Base-by-base conservation (phyloP, 2,113 vertebrate species). In the Dipodomys ordii region DNA sequence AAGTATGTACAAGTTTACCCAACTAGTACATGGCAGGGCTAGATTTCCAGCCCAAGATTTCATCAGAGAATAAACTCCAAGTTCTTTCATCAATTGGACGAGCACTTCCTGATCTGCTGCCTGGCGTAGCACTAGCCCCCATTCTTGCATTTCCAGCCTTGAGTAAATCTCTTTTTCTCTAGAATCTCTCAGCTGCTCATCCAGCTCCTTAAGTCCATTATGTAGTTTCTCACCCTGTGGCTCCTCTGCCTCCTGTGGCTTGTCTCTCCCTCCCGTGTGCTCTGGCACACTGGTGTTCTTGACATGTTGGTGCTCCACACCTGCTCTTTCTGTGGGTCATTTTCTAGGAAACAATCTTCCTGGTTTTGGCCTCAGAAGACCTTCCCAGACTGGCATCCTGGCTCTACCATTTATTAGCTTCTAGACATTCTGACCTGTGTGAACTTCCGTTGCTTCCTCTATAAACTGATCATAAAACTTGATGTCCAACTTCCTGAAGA, bases 261-360 rank as follows among this genome's bases (percentile, higher is more conserved):
- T 2, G 1, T 7, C 19, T 15, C 25, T 4, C 46, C 44, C 35
- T 32, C 16, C 53, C 39, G 46, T 39, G 32, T 67, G 28, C 10
- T 73, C 10, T 4, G 19, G 87, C 19, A 25, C 44, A 4, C 0
- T 71, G 71, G 16, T 39, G 20, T 64, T 9, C 73, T 39, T 73
- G 9, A 4, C 1, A 1, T 15, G 44, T 67, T 46, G 2, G 2
- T 6, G 11, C 22, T 15, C 9, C n/a, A 39, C n/a, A 15, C 44
- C 20, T 15, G 2, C 16, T 57, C 39, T n/a, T 15, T 15, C n/a
- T 25, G 5, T 20, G 12, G 44, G 32, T 20, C 30, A 39, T 83
- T 72, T 35, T 60, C 25, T 44, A 35, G 28, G 35, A n/a, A 72
- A 32, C 77, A 13, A 35, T 6, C 22, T n/a, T 57, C 25, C 87